These are phyloP conservation scores for Bucorvus abyssinicus DNA, from an alignment of 2,797 vertebrate species.

Conservation along the genomic window DNA sequence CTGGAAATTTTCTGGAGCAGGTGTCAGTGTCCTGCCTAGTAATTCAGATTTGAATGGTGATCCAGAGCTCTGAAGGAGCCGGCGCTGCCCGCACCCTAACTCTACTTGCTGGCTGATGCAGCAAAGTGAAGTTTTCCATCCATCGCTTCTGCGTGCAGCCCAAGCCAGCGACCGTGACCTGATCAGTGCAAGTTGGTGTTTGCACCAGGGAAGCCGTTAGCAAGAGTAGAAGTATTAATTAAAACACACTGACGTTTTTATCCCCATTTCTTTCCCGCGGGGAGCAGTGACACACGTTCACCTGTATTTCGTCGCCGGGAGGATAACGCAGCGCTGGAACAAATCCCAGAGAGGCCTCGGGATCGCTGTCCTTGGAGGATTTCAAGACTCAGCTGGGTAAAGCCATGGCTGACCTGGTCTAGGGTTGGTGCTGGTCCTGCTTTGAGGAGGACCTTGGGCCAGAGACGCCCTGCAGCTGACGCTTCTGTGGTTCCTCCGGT, in stretches of 20 bases:
- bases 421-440: fast-evolving
- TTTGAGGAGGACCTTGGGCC: neutral
- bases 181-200: fast-evolving
- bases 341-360: fast-evolving
- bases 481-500: neutral
- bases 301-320: fast-evolving
- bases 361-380: neutral
- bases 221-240: neutral
- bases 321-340: neutral
- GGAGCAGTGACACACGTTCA: neutral
- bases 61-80: neutral
- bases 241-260: neutral
- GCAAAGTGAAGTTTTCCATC: neutral
- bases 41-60: no score
- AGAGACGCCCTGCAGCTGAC: neutral
- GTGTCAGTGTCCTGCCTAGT: neutral
- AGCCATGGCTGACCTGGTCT: neutral
- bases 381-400: neutral
- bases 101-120: neutral
- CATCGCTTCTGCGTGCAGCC: neutral
- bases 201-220: neutral
- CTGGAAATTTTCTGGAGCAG: neutral
- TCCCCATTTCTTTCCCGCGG: neutral
- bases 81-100: neutral
- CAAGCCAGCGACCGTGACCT: neutral